These are phyloP conservation scores for Sus scrofa DNA, from an alignment of 2,113 vertebrate species.

Conservation along the genomic window DNA sequence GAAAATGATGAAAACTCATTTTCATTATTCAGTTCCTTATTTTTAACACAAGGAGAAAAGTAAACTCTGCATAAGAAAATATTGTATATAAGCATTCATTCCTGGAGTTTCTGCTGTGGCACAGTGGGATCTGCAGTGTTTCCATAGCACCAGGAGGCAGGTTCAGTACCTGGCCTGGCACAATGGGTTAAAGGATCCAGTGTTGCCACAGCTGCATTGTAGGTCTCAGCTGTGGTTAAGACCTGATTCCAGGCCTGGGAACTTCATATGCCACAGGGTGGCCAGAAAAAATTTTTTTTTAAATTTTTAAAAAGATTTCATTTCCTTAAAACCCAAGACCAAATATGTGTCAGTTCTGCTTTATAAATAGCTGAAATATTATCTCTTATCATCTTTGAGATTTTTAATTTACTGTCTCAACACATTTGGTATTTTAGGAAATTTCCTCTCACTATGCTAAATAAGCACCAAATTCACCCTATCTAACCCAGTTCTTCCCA, in stretches of 20 bases:
- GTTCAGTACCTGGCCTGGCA: too few species aligned
- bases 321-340: not conserved
- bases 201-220: too few species aligned
- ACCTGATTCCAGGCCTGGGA: too few species aligned
- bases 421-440: not conserved
- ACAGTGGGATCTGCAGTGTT: too few species aligned
- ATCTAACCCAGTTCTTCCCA: not conserved
- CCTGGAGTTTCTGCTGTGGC: too few species aligned
- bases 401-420: not conserved
- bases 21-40: not conserved
- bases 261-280: too few species aligned
- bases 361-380: conserved; percentile 25
- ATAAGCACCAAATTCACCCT: not conserved
- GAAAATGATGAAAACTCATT: not conserved
- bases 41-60: not conserved
- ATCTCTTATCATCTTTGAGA: not conserved
- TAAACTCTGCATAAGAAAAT: not conserved
- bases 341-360: not conserved
- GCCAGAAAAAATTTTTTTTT: too few species aligned
- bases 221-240: too few species aligned
- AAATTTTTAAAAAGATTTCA: too few species aligned
- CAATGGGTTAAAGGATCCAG: too few species aligned
- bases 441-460: not conserved
- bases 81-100: not conserved
- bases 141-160: too few species aligned